phyloP scores from a whole-genome alignment of 2,888 invertebrate species.

The Pandemis heparana region DNA sequence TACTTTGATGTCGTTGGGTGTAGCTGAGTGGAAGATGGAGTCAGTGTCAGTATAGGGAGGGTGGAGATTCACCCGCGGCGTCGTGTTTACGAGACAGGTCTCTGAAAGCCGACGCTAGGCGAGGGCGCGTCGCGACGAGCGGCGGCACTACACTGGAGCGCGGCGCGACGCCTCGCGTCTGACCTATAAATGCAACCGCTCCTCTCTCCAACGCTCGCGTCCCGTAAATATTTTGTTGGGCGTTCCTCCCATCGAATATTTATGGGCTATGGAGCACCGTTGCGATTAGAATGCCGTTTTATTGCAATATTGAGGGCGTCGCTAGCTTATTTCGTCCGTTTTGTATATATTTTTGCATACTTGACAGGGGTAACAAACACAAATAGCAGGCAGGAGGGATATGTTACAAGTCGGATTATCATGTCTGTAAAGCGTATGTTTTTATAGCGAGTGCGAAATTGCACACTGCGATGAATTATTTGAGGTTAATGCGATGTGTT shows the following conservation, averaged over 20 bases:
- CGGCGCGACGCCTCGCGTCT: slow-evolving; percentile 61
- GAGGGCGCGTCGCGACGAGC: slow-evolving; percentile 59
- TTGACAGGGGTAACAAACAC: slow-evolving; percentile 57
- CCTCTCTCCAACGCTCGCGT: slow-evolving; percentile 50
- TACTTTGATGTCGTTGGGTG: slow-evolving; percentile 74
- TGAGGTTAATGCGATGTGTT: slow-evolving; percentile 28
- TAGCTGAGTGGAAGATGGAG: slow-evolving; percentile 51
- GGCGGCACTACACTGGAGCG: slow-evolving; percentile 67
- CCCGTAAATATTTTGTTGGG: slow-evolving; percentile 71
- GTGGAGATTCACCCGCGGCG: slow-evolving; percentile 71
- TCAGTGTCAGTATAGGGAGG: slow-evolving; percentile 59
- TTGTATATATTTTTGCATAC: slow-evolving; percentile 73
- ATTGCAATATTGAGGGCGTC: slow-evolving; percentile 68
- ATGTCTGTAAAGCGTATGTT: not conserved
- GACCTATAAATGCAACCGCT: slow-evolving; percentile 73
- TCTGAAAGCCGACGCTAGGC: slow-evolving; percentile 55
- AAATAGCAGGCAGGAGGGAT: slow-evolving; percentile 55
- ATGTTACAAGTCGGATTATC: slow-evolving; percentile 45
- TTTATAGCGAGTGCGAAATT: slow-evolving; percentile 42
- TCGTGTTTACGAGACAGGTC: slow-evolving; percentile 58
- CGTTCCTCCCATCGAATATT: slow-evolving; percentile 74
- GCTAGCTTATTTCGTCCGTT: slow-evolving; percentile 66
- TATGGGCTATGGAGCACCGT: slow-evolving; percentile 68
- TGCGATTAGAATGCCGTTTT: slow-evolving; percentile 79
- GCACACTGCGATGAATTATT: slow-evolving; percentile 46